Conservation (phyloP, 1,140 invertebrate genomes). For the Eueides isabella region DNA sequence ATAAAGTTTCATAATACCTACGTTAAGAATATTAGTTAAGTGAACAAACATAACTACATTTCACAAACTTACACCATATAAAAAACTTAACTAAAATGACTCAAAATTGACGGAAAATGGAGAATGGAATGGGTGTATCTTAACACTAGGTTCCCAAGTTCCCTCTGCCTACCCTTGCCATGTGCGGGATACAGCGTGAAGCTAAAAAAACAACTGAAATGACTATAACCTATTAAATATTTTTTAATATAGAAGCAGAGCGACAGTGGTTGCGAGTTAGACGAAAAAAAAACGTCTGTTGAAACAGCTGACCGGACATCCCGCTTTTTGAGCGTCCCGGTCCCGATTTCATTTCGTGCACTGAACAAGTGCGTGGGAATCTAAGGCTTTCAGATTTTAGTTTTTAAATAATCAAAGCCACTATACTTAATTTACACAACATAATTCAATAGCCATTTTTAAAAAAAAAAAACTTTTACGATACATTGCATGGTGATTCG, state of each 20-base stretch:
- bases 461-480: background rate
- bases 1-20: too few species aligned
- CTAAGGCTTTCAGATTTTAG: background rate
- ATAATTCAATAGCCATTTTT: background rate
- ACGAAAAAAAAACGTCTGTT: constrained; percentile 14
- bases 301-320: constrained; percentile 40
- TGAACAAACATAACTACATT: too few species aligned
- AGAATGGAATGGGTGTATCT: too few species aligned
- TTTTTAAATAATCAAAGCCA: background rate
- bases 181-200: too few species aligned
- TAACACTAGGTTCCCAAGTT: too few species aligned
- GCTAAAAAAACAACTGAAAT: too few species aligned
- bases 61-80: too few species aligned
- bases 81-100: too few species aligned
- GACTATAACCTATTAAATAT: background rate
- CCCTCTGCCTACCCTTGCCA: too few species aligned
- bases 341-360: constrained; percentile 3
- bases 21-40: too few species aligned
- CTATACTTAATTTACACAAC: background rate
- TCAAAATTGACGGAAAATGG: too few species aligned
- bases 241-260: background rate
- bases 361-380: constrained; percentile 8
- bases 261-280: constrained; percentile 5
- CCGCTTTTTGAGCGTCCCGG: constrained; percentile 24
- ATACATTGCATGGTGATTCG: too few species aligned